Conservation (phyloP, 1,140 invertebrate species). For the Whitmania pigra region DNA sequence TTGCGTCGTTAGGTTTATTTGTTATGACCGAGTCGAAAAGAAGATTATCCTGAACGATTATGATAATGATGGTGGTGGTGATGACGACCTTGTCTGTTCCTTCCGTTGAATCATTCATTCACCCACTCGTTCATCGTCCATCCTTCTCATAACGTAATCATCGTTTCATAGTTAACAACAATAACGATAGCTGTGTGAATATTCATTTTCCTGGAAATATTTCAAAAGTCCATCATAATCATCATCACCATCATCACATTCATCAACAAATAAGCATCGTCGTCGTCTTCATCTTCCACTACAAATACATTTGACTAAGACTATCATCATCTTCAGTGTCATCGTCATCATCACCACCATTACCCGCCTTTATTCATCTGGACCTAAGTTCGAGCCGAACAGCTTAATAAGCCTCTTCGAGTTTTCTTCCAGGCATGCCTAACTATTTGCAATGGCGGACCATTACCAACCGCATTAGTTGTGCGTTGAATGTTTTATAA, state of each 20-base stretch:
- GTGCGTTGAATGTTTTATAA: no score
- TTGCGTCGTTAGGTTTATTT: conserved; percentile 1
- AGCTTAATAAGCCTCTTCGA: no score
- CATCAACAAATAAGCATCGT: neutral
- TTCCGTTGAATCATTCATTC: neutral
- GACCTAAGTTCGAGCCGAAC: no score
- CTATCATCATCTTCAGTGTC: no score
- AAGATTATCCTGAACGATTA: neutral
- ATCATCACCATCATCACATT: neutral
- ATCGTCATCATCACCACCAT: no score
- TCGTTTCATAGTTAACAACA: neutral
- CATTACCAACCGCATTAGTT: no score
- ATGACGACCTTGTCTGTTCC: neutral
- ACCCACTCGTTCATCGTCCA: neutral
- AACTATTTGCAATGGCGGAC: no score
- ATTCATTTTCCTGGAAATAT: neutral
- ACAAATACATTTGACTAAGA: no score
- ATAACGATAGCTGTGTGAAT: neutral
- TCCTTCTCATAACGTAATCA: neutral
- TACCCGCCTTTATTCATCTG: no score
- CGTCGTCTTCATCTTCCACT: no score
- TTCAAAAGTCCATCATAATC: neutral
- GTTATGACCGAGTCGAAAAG: neutral
- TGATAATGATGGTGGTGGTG: conserved; percentile 2
- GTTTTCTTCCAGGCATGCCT: no score